Evolutionary conservation across 2,797 vertebrate genomes (phyloP).

Genomic region (Sebastolobus alascanus): DNA sequence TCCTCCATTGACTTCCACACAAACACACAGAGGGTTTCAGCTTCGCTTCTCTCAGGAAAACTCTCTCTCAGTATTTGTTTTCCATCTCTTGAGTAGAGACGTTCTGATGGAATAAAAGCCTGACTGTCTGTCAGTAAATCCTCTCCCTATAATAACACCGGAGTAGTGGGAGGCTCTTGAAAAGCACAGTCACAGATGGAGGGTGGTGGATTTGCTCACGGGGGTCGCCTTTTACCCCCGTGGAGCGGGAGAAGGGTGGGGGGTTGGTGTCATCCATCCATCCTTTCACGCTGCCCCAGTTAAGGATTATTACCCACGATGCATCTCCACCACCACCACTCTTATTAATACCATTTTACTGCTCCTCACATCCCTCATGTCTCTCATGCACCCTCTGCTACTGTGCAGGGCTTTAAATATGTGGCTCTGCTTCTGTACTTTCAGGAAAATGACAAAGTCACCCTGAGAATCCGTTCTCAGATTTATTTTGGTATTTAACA

Average conservation of each 20-base stretch:
- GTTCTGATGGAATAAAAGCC: constrained; percentile 44
- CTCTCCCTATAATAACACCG: constrained; percentile 24
- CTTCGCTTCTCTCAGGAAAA: constrained; percentile 70
- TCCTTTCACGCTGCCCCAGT: constrained; percentile 30
- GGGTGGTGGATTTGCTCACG: constrained; percentile 48
- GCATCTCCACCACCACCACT: constrained; percentile 56
- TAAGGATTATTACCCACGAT: constrained; percentile 72
- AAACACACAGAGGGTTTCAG: constrained; percentile 32
- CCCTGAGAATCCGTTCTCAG: constrained; percentile 2
- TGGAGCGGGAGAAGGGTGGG: neutral
- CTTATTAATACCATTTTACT: constrained; percentile 61
- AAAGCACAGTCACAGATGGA: constrained; percentile 69
- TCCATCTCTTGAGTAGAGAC: constrained; percentile 20
- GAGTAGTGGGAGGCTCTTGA: constrained; percentile 31
- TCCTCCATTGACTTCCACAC: constrained; percentile 18
- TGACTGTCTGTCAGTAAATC: constrained; percentile 42
- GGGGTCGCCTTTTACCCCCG: constrained; percentile 13
- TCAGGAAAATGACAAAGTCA: constrained; percentile 19
- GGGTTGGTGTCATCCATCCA: constrained; percentile 30
- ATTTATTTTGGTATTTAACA: constrained; percentile 46
- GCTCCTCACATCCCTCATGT: constrained; percentile 26
- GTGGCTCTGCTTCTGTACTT: constrained; percentile 39
- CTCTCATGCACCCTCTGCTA: constrained; percentile 14
- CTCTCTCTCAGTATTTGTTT: constrained; percentile 38
- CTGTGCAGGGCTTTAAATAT: constrained; percentile 24